Conservation (phyloP, 2,113 vertebrate genomes). For the Nycticorax nycticorax region DNA sequence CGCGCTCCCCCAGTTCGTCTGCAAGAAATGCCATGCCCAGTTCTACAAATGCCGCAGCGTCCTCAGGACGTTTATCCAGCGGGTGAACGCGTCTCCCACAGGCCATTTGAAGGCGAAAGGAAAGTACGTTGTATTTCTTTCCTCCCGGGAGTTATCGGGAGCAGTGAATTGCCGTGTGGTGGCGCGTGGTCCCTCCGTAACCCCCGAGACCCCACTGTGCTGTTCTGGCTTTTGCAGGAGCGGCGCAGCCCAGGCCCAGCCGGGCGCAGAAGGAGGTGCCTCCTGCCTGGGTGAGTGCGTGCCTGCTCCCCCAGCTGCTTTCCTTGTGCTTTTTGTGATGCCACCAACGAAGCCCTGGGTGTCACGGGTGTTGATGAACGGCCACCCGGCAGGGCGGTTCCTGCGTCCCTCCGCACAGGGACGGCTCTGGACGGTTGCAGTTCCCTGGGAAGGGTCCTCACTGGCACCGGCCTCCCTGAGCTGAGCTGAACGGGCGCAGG, state of each 20-base stretch:
- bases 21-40: slow-evolving; percentile 91
- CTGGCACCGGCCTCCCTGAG: not conserved
- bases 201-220: not conserved
- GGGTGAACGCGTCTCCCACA: slow-evolving; percentile 82
- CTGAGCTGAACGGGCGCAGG: not conserved
- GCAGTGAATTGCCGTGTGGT: accelerated
- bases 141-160: accelerated
- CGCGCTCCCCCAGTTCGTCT: slow-evolving; percentile 85
- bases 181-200: accelerated
- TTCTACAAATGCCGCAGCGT: slow-evolving; percentile 94
- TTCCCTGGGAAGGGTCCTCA: accelerated
- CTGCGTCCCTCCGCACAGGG: accelerated
- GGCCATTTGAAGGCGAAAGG: slow-evolving; percentile 56
- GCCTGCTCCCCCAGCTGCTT: accelerated
- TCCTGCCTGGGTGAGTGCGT: slow-evolving; percentile 71
- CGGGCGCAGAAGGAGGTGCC: slow-evolving; percentile 11
- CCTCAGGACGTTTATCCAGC: slow-evolving; percentile 87
- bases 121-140: slow-evolving; percentile 65
- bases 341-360: accelerated
- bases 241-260: not conserved
- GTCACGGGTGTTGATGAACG: accelerated
- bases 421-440: accelerated
- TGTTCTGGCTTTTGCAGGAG: slow-evolving; percentile 62
- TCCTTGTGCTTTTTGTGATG: accelerated
- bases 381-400: accelerated